Evolutionary conservation across 2,888 invertebrate genomes (phyloP).

Genomic region (Epinotia nisella): DNA sequence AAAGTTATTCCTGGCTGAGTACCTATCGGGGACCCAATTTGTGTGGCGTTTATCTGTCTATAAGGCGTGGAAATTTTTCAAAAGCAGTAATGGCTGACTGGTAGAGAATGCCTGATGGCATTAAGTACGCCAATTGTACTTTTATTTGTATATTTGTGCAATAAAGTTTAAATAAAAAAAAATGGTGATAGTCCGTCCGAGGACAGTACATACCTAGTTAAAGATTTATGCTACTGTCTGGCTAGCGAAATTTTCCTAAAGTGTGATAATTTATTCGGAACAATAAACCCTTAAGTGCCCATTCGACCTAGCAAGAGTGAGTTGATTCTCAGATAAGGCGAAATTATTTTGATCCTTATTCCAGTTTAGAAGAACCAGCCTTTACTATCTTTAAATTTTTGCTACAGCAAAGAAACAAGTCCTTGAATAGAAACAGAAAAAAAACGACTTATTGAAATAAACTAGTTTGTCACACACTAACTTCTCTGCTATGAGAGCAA

Average conservation of each 20-base stretch:
- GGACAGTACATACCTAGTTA: no score
- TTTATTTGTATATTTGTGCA: no score
- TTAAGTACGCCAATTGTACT: no score
- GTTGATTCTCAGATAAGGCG: background rate
- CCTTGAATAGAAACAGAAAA: no score
- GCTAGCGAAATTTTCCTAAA: background rate
- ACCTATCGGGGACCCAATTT: slow-evolving; percentile 22
- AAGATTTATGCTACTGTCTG: background rate
- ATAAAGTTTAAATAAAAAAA: no score
- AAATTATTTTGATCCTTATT: background rate
- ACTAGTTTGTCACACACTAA: no score
- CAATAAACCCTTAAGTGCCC: background rate
- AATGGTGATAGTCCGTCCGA: background rate
- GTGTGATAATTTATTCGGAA: background rate
- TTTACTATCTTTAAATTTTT: background rate
- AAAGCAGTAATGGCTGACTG: background rate
- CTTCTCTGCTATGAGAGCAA: no score
- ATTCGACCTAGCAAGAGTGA: background rate
- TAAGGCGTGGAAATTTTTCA: slow-evolving; percentile 4
- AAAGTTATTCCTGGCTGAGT: slow-evolving; percentile 27
- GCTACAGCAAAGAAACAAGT: background rate
- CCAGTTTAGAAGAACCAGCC: background rate
- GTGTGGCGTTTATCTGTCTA: slow-evolving; percentile 20
- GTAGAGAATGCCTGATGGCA: no score
- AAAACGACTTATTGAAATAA: no score